phyloP scores from a whole-genome alignment of 2,888 invertebrate species.

The Pecten maximus region DNA sequence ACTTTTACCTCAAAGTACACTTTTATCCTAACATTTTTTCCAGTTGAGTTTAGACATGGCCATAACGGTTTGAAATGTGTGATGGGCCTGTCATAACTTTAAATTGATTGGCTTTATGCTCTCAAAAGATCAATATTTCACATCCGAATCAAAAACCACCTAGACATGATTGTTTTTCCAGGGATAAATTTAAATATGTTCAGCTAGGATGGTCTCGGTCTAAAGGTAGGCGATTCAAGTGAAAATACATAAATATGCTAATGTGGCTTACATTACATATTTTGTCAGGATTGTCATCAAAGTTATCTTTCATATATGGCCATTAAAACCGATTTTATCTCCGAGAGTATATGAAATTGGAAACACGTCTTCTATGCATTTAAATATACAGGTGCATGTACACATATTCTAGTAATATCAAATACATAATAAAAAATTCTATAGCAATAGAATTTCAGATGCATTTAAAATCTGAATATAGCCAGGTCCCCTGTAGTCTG shows the following conservation, averaged over 20 bases:
- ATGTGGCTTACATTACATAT: not conserved
- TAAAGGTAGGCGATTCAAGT: not conserved
- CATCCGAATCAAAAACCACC: not conserved
- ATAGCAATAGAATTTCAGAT: not conserved
- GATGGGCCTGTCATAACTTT: not conserved
- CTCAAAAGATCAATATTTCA: not conserved
- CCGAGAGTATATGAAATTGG: not conserved
- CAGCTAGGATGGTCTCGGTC: not conserved
- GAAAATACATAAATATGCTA: conserved; percentile 21
- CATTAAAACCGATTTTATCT: not conserved
- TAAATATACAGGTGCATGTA: not conserved
- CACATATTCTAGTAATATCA: not conserved
- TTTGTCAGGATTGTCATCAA: not conserved
- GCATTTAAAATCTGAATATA: not conserved
- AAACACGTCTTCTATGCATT: not conserved
- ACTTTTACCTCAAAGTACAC: conserved; percentile 30
- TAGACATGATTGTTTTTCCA: not conserved
- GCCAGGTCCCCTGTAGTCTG: not conserved
- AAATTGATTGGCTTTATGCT: not conserved
- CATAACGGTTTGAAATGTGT: not conserved
- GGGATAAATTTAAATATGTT: not conserved
- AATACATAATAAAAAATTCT: not conserved
- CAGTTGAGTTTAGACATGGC: not conserved
- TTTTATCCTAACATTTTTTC: not conserved
- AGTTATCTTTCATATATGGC: not conserved